Evolutionary conservation across 2,797 vertebrate genomes (phyloP).

Genomic region (Tragopan temminckii): DNA sequence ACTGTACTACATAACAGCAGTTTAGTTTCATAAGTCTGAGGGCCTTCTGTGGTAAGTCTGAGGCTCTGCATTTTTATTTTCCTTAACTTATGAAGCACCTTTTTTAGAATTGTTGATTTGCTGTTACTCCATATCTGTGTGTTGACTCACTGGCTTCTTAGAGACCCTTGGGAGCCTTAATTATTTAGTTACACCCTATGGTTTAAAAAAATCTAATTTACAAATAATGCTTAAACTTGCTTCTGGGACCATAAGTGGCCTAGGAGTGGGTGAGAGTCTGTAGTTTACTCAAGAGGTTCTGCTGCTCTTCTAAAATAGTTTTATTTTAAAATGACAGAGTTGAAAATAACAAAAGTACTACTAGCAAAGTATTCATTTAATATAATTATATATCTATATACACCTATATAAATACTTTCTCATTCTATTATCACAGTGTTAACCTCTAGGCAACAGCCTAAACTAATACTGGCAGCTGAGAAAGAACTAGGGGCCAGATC

Average conservation of each 20-base stretch:
- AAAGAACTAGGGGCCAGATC: neutral
- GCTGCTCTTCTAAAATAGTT: conserved; percentile 75
- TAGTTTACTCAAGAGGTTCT: conserved; percentile 76
- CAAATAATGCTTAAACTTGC: conserved; percentile 74
- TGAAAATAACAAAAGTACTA: conserved; percentile 44
- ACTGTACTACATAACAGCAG: conserved; percentile 75
- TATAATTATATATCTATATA: conserved; percentile 40
- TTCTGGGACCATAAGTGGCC: conserved; percentile 74
- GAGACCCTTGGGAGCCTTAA: conserved; percentile 80
- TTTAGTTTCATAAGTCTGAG: conserved; percentile 78
- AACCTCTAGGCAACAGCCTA: conserved; percentile 75
- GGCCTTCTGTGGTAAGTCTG: conserved; percentile 71
- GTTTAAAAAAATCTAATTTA: conserved; percentile 66
- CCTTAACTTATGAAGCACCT: conserved; percentile 80
- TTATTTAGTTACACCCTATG: conserved; percentile 68
- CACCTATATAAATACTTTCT: conserved; percentile 61
- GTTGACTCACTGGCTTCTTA: conserved; percentile 78
- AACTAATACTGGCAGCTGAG: conserved; percentile 65
- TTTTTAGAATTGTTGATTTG: conserved; percentile 58
- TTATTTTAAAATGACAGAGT: conserved; percentile 36
- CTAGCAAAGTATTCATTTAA: conserved; percentile 65
- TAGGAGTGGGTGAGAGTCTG: conserved; percentile 67
- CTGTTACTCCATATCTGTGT: conserved; percentile 79
- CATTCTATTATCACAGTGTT: conserved; percentile 79
- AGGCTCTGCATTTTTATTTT: conserved; percentile 80